Evolutionary conservation across 1,140 invertebrate species (phyloP), one percentile per base, ranked within the genome.

Genomic region (Apis dorsata): DNA sequence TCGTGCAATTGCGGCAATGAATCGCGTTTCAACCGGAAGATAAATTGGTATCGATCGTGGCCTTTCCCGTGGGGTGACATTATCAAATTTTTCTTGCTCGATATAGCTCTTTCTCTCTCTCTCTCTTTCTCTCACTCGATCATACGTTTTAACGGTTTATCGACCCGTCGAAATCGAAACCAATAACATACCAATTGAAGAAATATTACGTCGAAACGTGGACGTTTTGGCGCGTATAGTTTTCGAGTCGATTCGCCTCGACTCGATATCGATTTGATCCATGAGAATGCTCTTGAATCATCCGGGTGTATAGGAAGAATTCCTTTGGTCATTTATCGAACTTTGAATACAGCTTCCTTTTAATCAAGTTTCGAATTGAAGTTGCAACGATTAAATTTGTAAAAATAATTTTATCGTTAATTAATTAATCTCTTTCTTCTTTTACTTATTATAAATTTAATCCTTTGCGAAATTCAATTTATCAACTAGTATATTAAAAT

Each of bases 31-130:
- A 68, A 77, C 51, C 63, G 62, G 51, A 77, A 77, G 75, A 55
- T 68, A 77, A 77, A 77, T 77, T 77, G 72, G 57, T 44, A 74
- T 60, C 62, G 62, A 77, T 77, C 75, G 11, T 51, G 24, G 49
- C n/a, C 24, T 21, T 34, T 76, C 74, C 74, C 24, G 12, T 12
- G 11, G 12, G 28, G 51, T 68, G 63, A 55, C 51, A 77, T 74
- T 74, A 60, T 77, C 75, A 68, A 68, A 68, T 77, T 77, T 77
- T 68, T 66, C 24, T 24, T 17, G 12, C 24, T 21, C 24, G 19
- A 28, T 17, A 5, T 51, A 49, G n/a, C 72, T 9, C 51, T 63
- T 17, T 19, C 21, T 17, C 55, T 57, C 15, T 57, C 5, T 19
- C 15, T 13, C 53, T 44, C 9, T n/a, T 1, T 57, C 53, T 57